phyloP scores from a whole-genome alignment of 2,888 invertebrate species.

The Chrysolina haemoptera region DNA sequence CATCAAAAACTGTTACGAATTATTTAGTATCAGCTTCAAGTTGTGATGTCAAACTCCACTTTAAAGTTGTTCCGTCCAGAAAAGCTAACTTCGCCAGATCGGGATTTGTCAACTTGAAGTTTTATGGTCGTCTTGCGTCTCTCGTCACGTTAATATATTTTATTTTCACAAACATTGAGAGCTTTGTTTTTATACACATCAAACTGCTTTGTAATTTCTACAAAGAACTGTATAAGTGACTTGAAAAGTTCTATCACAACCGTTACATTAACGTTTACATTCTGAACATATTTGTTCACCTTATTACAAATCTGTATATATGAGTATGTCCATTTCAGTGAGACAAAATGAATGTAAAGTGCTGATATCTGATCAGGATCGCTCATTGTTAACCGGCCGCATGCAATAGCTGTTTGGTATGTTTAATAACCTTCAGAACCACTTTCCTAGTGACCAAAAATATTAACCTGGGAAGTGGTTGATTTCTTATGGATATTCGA shows the following conservation, averaged over 20 bases:
- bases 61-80: conserved; percentile 23
- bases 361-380: too few relatives aligned
- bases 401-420: too few relatives aligned
- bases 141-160: conserved; percentile 14
- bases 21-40: conserved; percentile 13
- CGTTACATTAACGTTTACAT: conserved; percentile 10
- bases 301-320: too few relatives aligned
- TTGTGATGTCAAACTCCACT: conserved; percentile 9
- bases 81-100: neutral
- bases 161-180: conserved; percentile 25
- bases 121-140: conserved; percentile 24
- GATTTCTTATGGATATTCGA: too few relatives aligned
- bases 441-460: too few relatives aligned
- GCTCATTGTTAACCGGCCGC: too few relatives aligned
- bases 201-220: conserved; percentile 26
- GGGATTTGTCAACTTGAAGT: conserved; percentile 27
- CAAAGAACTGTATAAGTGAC: conserved; percentile 21
- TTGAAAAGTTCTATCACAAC: conserved; percentile 20
- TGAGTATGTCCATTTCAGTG: too few relatives aligned
- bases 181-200: conserved; percentile 29
- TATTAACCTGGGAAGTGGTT: too few relatives aligned
- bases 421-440: too few relatives aligned
- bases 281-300: too few relatives aligned
- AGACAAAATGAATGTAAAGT: too few relatives aligned
- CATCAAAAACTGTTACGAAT: neutral